Base-by-base conservation (phyloP, 2,113 vertebrate species). In the Sinosuthora webbiana region DNA sequence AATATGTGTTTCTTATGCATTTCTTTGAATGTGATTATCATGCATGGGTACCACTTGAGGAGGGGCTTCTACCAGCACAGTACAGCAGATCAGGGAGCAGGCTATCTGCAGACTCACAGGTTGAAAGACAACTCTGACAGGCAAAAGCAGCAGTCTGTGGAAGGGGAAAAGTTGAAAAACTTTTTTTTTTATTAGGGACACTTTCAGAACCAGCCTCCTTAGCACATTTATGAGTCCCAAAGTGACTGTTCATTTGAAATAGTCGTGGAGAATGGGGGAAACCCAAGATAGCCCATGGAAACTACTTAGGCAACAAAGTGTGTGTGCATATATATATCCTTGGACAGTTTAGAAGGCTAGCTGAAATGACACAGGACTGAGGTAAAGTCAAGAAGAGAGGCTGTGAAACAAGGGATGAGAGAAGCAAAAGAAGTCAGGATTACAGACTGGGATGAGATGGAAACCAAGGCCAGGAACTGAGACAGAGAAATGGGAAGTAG, bases 171-270 rank as follows among this genome's bases (percentile, higher is more conserved):
- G 67, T 25, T 84, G 41, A 53, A 64, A 14, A 33, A 73, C 20
- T 21, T 88, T 90, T 90, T 90, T 90, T 39, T 78, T 97, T 96
- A 60, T 95, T 85, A 76, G 7, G 41, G 37, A 24, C 53, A 75
- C 71, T 62, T 91, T 95, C 60, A 94, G 93, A 96, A 95, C 71
- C 71, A 96, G 17, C 39, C 74, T 95, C 69, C 92, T 86, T 90
- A 94, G 85, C 74, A 67, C 30, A 45, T 82, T 92, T 31, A 89
- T 89, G 84, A 90, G 75, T 95, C 94, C 88, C 90, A 60, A 64
- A 89, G 79, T 84, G 64, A 89, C 75, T 76, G 52, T 76, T 91
- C 39, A 62, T 67, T 73, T 94, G 90, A 94, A 90, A 78, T 71
- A 92, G 53, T 77, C 53, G 83, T 44, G 74, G 49, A 94, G 85